Conservation (phyloP, 2,113 vertebrate genomes). For the Petaurus breviceps region DNA sequence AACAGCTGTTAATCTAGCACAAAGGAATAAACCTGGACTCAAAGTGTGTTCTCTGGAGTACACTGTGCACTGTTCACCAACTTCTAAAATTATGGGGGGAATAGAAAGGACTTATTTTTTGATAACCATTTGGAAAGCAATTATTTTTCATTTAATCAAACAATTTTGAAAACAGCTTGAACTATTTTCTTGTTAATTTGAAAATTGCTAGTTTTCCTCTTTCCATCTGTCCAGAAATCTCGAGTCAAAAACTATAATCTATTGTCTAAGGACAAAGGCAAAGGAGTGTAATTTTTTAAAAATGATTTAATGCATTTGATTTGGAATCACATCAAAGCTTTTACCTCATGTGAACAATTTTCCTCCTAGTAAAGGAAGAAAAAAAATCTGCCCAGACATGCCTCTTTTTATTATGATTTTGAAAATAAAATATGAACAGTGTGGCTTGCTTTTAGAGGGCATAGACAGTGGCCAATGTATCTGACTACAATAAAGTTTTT, state of each 20-base stretch:
- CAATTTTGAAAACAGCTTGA: conserved; percentile 56
- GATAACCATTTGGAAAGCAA: conserved; percentile 35
- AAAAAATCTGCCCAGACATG: neutral
- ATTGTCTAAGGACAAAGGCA: too few species aligned
- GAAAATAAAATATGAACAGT: neutral
- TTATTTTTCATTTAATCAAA: conserved; percentile 60
- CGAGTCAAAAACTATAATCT: neutral
- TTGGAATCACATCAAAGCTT: too few species aligned
- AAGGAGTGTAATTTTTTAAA: too few species aligned
- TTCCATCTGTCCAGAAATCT: neutral
- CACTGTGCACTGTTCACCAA: neutral
- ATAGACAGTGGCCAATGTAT: neutral
- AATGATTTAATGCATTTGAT: too few species aligned
- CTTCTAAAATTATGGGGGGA: conserved; percentile 44
- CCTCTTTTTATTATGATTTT: neutral
- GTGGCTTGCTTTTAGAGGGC: neutral
- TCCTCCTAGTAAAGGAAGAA: neutral
- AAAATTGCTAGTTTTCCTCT: conserved; percentile 39
- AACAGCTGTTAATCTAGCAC: conserved; percentile 24
- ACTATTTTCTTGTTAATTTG: conserved; percentile 20
- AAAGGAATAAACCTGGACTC: neutral
- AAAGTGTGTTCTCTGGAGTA: neutral
- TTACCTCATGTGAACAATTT: too few species aligned
- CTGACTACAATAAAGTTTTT: neutral
- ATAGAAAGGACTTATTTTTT: neutral